These are phyloP conservation scores for Quadroppia sp. DNA, from an alignment of 2,888 invertebrate genomes.

Conservation along the genomic window DNA sequence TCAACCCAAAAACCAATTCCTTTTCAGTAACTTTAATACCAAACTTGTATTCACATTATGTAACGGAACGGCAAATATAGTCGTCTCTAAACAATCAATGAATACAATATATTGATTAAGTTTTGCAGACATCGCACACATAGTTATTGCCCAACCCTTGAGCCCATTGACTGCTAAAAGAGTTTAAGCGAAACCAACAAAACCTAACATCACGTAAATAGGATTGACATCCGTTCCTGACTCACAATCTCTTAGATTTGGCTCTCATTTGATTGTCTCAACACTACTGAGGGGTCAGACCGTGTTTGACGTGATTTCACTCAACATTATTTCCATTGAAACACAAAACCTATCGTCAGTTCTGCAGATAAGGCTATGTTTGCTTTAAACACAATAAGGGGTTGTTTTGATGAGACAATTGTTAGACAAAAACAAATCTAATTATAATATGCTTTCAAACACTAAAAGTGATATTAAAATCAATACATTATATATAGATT, in stretches of 20 bases:
- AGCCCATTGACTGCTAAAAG: background rate
- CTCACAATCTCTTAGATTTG: background rate
- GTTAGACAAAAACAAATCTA: background rate
- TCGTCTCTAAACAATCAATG: background rate
- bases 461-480: slow-evolving; percentile 29
- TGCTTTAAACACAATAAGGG: background rate
- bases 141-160: background rate
- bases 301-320: background rate
- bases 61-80: slow-evolving; percentile 3
- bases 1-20: background rate
- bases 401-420: slow-evolving; percentile 10
- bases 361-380: slow-evolving; percentile 2
- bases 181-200: too few species aligned
- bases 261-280: background rate
- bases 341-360: background rate
- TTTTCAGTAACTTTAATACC: slow-evolving; percentile 6
- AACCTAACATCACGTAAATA: background rate
- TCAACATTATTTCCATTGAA: background rate
- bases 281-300: background rate
- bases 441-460: background rate
- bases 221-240: background rate
- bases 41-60: slow-evolving; percentile 20
- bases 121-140: background rate
- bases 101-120: slow-evolving; percentile 7
- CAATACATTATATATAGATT: background rate